These are phyloP conservation scores for Carpatolechia fugitivella DNA, from an alignment of 2,888 invertebrate genomes.

Conservation along the genomic window DNA sequence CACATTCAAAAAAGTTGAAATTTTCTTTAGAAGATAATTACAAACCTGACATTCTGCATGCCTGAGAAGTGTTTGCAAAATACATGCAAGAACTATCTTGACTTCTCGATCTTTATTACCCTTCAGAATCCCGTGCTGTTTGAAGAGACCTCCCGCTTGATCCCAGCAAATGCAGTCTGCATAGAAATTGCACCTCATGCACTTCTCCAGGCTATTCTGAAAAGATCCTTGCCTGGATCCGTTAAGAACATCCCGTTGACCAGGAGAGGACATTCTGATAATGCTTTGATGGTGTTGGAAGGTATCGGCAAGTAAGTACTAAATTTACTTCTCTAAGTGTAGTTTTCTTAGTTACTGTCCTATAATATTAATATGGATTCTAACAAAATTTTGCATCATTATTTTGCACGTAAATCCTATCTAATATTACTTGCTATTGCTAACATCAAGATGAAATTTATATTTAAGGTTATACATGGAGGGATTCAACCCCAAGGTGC, in stretches of 20 bases:
- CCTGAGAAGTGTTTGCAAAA: no score
- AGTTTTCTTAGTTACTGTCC: no score
- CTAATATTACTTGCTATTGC: no score
- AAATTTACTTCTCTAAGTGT: no score
- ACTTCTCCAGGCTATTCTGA: constrained; percentile 91
- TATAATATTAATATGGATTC: no score
- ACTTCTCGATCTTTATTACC: no score
- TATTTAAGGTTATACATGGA: constrained; percentile 83
- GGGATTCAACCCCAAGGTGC: constrained; percentile 85
- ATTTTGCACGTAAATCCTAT: no score
- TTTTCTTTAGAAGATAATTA: no score
- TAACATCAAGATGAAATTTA: not conserved
- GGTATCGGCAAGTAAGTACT: constrained; percentile 83
- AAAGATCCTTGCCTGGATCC: constrained; percentile 82
- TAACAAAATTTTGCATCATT: no score
- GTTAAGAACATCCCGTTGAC: constrained; percentile 86
- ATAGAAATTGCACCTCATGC: constrained; percentile 96
- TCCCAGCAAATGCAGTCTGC: constrained; percentile 88
- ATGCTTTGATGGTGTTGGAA: constrained; percentile 73
- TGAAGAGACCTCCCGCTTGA: constrained; percentile 86
- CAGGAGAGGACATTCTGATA: constrained; percentile 82
- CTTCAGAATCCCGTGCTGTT: constrained; percentile 83
- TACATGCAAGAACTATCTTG: no score
- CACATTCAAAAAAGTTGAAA: no score
- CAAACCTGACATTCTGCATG: no score